Base-by-base conservation (phyloP, 2,888 invertebrate species). In the Cheilosia scutellata region DNA sequence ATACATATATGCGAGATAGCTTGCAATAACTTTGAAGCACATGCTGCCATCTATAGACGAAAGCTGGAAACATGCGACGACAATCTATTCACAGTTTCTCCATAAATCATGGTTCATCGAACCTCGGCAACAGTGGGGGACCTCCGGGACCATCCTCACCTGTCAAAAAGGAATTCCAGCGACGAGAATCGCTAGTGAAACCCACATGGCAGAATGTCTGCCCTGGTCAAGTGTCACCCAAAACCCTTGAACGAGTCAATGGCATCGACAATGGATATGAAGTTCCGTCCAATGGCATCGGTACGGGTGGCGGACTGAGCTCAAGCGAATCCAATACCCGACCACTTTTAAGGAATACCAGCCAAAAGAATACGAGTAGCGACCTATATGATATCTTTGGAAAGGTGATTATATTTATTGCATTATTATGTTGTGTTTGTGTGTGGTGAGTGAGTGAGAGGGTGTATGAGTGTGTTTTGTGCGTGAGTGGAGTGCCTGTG, bases 201-300 rank as follows among this genome's bases (percentile, higher is more conserved):
- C 92, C 92, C 51, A 92, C 93, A 42, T 92, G 92, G 92, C 93
- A 92, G 89, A 91, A 92, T 87, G 92, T 92, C 37, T 91, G 90
- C 2, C 92, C 92, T 0, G 92, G 92, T 33, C 92, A 92, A 87
- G 87, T 92, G 80, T 90, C 92, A 13, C 89, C 91, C 2, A 91
- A 91, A 72, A 91, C 92, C 13, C 88, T 92, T 87, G 91, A 92
- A 87, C 91, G 91, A 87, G 90, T 92, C 78, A 92, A 91, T 87
- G 91, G 91, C 88, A 90, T 92, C 79, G 90, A 89, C 66, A 88
- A 90, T 62, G 82, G 78, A 53, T 62, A 68, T n/a, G 86, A 86
- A n/a, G 91, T 92, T 57, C 90, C 90, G 53, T 91, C 90, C 70
- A 74, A 82, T 75, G 77, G 86, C 7, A 75, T 51, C 25, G 60